Percentiles rank a stretch among this genome's conserved stretches.
phyloP scores from a whole-genome alignment of 1,140 invertebrate species.

The Varroa destructor region DNA sequence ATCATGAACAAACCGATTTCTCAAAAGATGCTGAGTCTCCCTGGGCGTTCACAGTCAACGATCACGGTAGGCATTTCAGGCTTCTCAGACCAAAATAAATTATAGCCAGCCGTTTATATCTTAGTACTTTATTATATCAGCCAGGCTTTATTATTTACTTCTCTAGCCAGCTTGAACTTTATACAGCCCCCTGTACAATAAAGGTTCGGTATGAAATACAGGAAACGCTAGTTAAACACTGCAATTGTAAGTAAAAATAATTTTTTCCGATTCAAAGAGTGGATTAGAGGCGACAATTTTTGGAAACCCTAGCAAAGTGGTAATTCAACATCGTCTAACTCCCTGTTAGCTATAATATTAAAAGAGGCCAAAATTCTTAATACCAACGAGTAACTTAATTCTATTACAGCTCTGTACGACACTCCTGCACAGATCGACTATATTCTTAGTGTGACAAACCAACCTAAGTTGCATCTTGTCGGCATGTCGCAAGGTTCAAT shows the following conservation, averaged over 20 bases:
- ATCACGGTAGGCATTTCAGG: conserved; percentile 1
- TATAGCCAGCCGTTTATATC: background rate
- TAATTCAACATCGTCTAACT: background rate
- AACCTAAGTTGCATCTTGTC: background rate
- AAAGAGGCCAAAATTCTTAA: no score
- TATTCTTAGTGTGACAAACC: background rate
- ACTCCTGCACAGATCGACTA: conserved; percentile 5
- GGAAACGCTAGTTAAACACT: no score
- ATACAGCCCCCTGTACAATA: background rate
- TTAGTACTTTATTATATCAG: background rate
- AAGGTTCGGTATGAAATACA: no score
- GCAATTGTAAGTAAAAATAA: background rate
- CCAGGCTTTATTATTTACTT: background rate
- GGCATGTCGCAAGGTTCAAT: conserved; percentile 7
- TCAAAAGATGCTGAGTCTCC: background rate
- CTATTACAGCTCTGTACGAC: conserved; percentile 10
- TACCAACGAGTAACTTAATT: no score
- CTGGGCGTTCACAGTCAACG: conserved; percentile 4
- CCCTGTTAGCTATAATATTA: no score
- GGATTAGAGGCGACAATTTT: background rate
- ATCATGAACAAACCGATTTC: no score
- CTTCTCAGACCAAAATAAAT: background rate
- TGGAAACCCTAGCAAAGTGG: background rate
- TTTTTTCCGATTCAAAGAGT: background rate
- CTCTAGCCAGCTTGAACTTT: background rate